phyloP scores from a whole-genome alignment of 2,113 vertebrate genomes.

The Lota lota region DNA sequence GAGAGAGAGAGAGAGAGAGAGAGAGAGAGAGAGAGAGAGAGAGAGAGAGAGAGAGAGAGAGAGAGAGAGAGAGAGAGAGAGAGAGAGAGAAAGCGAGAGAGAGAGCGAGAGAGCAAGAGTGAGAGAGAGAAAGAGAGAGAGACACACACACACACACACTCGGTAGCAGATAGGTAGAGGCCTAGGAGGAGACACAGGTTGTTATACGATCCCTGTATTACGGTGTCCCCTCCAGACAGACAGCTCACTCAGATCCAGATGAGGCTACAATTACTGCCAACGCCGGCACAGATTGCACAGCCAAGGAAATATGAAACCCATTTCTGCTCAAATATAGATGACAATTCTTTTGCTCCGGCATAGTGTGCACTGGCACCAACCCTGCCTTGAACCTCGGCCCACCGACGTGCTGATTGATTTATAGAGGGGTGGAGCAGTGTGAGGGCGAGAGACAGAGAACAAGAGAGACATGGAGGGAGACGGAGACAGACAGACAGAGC shows the following conservation, averaged over 20 bases:
- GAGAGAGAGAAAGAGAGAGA: neutral
- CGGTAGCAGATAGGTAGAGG: neutral
- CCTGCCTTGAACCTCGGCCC: constrained; percentile 18
- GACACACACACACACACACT: neutral
- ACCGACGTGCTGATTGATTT: constrained; percentile 41
- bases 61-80: neutral
- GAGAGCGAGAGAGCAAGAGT: too few relatives aligned
- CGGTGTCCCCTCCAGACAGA: constrained; percentile 15
- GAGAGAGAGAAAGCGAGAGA: neutral
- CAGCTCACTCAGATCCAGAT: constrained; percentile 34
- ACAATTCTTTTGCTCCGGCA: constrained; percentile 13
- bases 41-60: too few relatives aligned
- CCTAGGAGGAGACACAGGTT: neutral
- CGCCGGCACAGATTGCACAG: constrained; percentile 32
- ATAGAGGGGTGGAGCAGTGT: constrained; percentile 22
- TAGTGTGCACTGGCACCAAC: constrained; percentile 11
- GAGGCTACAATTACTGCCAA: constrained; percentile 50
- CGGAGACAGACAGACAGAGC: constrained; percentile 11
- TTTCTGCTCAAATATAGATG: constrained; percentile 52
- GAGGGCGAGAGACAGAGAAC: constrained; percentile 1
- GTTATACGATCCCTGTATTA: constrained; percentile 32
- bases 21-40: too few relatives aligned
- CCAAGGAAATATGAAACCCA: constrained; percentile 36
- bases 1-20: neutral
- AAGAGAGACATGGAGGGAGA: constrained; percentile 17